These are phyloP conservation scores for Troglohyphantes excavatus DNA, from an alignment of 2,888 invertebrate genomes.

Conservation along the genomic window DNA sequence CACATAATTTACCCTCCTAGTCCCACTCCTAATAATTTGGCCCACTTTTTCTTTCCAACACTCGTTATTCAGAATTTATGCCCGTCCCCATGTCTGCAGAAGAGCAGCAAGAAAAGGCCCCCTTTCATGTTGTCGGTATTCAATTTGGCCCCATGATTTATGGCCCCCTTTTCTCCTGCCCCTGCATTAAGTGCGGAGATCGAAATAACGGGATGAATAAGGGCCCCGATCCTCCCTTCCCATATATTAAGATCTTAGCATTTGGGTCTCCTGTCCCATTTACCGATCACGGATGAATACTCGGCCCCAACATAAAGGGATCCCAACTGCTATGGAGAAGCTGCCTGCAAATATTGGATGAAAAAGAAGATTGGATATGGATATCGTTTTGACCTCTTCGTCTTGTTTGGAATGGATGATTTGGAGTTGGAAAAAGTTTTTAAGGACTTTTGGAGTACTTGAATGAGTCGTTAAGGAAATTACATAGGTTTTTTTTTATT, in stretches of 20 bases:
- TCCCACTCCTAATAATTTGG: no score
- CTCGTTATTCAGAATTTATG: conserved; percentile 32
- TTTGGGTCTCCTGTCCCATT: conserved; percentile 36
- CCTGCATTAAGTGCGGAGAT: conserved; percentile 34
- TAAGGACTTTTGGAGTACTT: no score
- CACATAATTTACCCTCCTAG: no score
- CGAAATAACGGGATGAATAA: conserved; percentile 56
- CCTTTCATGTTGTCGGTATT: conserved; percentile 69
- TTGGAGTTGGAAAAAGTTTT: no score
- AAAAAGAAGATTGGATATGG: background rate
- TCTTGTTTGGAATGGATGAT: background rate
- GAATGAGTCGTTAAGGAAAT: no score
- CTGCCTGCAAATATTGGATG: background rate
- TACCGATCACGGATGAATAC: conserved; percentile 40
- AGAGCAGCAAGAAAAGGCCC: conserved; percentile 3
- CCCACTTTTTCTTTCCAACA: background rate
- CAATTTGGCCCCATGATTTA: conserved; percentile 74
- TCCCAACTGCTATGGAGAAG: background rate
- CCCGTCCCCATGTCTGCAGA: conserved; percentile 15
- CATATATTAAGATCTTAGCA: conserved; percentile 55
- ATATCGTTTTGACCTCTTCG: background rate
- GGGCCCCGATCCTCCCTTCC: conserved; percentile 17
- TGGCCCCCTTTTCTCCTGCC: conserved; percentile 12
- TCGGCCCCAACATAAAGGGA: background rate
- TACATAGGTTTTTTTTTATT: no score